Percentiles rank a stretch among this genome's conserved stretches.
Conservation (phyloP, 2,797 vertebrate genomes). For the Enteromius trimaculatus region DNA sequence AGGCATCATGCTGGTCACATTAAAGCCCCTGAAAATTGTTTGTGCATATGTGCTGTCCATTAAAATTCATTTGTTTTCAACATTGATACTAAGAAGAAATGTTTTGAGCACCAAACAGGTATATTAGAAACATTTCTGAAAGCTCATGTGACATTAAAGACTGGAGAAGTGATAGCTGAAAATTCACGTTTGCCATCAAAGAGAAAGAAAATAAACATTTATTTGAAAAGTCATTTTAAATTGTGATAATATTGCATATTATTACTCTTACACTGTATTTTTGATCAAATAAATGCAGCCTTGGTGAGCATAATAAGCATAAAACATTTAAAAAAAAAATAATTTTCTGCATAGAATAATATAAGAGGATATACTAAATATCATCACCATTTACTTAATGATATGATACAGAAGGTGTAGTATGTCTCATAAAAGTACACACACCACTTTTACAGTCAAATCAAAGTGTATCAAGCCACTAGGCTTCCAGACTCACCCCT, state of each 20-base stretch:
- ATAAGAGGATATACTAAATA: background rate
- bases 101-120: background rate
- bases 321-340: background rate
- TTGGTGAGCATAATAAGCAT: background rate
- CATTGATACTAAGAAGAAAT: background rate
- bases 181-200: background rate
- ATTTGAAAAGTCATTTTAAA: background rate
- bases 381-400: background rate
- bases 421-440: background rate
- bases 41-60: background rate
- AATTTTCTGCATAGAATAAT: background rate
- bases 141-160: background rate
- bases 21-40: background rate
- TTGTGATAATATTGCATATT: no score
- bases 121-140: background rate
- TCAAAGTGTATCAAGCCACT: background rate
- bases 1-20: background rate
- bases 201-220: background rate
- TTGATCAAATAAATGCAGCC: background rate
- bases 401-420: background rate
- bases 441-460: background rate
- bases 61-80: background rate
- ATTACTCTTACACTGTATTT: background rate
- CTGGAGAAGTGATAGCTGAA: background rate
- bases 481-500: constrained; percentile 69